Conservation (phyloP, 2,888 invertebrate genomes). For the Linyphia triangularis region DNA sequence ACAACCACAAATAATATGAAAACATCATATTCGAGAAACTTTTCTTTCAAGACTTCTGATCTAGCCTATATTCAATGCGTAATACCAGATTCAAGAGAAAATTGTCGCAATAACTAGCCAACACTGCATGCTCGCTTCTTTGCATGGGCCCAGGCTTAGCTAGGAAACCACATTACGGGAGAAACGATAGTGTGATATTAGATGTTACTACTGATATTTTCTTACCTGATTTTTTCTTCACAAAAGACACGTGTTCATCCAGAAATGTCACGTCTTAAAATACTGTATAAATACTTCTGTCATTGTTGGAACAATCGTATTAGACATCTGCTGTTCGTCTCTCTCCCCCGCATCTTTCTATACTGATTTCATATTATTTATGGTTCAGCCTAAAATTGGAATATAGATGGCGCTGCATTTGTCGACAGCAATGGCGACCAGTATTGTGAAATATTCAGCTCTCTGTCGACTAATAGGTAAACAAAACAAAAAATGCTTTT, state of each 20-base stretch:
- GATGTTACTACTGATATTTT: background rate
- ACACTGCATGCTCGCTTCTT: conserved; percentile 33
- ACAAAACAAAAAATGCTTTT: conserved; percentile 4
- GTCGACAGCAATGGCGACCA: conserved; percentile 27
- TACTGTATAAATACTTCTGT: conserved; percentile 6
- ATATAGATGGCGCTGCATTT: conserved; percentile 18
- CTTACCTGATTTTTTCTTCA: background rate
- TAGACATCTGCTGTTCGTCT: background rate
- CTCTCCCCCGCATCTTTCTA: conserved; percentile 22
- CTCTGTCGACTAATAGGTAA: background rate
- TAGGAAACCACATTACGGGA: conserved; percentile 17
- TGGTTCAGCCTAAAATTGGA: background rate
- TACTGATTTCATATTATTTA: conserved; percentile 5
- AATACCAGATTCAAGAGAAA: conserved; percentile 34
- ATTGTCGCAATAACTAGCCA: conserved; percentile 54
- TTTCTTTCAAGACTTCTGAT: no score
- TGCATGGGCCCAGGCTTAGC: conserved; percentile 55
- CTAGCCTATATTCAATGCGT: conserved; percentile 24
- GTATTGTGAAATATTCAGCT: background rate
- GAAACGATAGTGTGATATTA: background rate
- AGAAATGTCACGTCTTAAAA: background rate
- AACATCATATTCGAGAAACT: no score
- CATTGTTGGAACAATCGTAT: conserved; percentile 7
- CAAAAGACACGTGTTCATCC: background rate
- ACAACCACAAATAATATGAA: no score